Base-by-base conservation (phyloP, 1,140 invertebrate species). In the Pollicipes pollicipes region DNA sequence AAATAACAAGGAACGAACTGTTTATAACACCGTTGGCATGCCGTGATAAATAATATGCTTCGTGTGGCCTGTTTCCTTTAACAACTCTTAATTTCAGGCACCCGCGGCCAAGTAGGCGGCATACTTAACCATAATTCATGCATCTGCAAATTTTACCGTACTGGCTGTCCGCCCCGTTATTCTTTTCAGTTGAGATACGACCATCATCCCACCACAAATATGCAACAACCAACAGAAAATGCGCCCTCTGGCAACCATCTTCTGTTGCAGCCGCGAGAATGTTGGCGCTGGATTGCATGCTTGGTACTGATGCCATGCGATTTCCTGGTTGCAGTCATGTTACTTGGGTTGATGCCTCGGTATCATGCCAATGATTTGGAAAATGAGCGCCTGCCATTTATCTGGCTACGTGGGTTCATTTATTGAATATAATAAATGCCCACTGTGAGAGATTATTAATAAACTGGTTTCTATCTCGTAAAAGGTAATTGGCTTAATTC, bases 351-450 rank as follows among this genome's bases (percentile, higher is more conserved):
- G 45, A 58, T 58, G 24, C 45, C 45, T 21, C 17, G 13, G 45
- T 58, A 21, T 58, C 45, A 24, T 58, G 45, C 13, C 45, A 58
- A 58, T 58, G 24, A 58, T 58, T 24, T 24, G 45, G 45, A 21
- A 58, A 58, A 58, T 13, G 13, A 21, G 13, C 21, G 13, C 24
- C 45, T 21, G 45, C 24, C 45, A 58, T 24, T 58, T 58, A 58
- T 10, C 45, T 21, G 10, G 24, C 24, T 58, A 58, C 21, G 45
- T 17, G 45, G 21, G 45, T 21, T 58, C 45, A 58, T 58, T 58
- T 58, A 58, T 58, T 58, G 45, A 58, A 58, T 58, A 58, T 58
- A 58, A 58, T 58, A 58, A 58, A 58, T 58, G 45, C 45, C 45
- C 17, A 21, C 10, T 13, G 45, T 58, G 10, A 21, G 45, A 58